phyloP scores from a whole-genome alignment of 2,888 invertebrate species.

The Boloria selene region DNA sequence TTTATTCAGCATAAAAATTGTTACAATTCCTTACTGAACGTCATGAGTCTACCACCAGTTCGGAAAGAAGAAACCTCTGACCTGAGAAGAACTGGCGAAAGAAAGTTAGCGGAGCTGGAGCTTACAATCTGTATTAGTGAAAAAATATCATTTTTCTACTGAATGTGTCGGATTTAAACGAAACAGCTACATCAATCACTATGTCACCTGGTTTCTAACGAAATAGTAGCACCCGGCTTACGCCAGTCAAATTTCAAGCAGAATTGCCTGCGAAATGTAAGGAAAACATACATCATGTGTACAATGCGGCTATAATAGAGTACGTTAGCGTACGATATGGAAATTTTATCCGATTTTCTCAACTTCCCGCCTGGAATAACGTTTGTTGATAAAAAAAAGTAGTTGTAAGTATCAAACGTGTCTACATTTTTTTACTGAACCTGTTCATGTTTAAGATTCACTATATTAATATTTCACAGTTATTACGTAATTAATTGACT shows the following conservation, averaged over 20 bases:
- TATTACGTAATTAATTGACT: no score
- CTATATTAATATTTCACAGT: no score
- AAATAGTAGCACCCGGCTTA: conserved; percentile 55
- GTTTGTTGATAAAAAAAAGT: conserved; percentile 53
- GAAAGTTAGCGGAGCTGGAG: no score
- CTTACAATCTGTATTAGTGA: conserved; percentile 23
- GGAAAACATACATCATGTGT: conserved; percentile 75
- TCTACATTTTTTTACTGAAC: background rate
- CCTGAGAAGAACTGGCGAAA: no score
- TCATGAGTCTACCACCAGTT: no score
- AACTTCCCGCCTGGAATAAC: conserved; percentile 70
- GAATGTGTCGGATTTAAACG: conserved; percentile 45
- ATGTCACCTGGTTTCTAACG: conserved; percentile 58
- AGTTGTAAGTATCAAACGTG: background rate
- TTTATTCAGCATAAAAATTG: no score
- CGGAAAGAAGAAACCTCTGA: no score
- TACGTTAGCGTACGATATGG: conserved; percentile 64
- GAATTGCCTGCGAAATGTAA: conserved; percentile 62
- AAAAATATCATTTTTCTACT: conserved; percentile 42
- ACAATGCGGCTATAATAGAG: conserved; percentile 72
- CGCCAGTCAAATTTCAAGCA: conserved; percentile 62
- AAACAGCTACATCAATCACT: conserved; percentile 66
- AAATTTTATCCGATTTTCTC: conserved; percentile 67
- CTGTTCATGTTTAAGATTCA: no score
- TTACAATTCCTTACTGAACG: no score